phyloP scores from a whole-genome alignment of 2,113 vertebrate species.

The Fukomys damarensis region DNA sequence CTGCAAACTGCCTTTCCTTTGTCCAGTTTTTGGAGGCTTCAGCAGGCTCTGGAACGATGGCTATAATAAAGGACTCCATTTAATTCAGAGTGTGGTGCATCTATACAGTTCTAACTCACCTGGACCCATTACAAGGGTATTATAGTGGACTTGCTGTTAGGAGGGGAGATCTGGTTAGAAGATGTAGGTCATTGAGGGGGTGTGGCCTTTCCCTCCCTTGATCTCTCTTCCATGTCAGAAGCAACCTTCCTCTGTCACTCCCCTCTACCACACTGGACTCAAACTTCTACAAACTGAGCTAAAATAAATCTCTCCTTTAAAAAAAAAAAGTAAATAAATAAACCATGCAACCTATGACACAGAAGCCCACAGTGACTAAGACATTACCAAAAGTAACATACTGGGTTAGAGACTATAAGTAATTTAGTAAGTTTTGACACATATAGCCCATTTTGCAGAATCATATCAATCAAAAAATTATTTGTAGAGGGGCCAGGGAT shows the following conservation, averaged over 20 bases:
- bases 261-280: neutral
- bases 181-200: neutral
- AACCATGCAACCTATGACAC: neutral
- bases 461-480: neutral
- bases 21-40: too few relatives aligned
- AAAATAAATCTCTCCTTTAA: neutral
- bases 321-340: neutral
- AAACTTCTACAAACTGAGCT: neutral
- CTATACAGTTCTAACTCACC: too few relatives aligned
- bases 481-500: neutral
- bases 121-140: too few relatives aligned
- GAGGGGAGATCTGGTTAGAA: neutral
- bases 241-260: neutral
- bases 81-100: too few relatives aligned
- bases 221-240: neutral
- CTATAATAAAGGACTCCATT: too few relatives aligned
- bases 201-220: neutral
- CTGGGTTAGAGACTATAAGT: neutral
- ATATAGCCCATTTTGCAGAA: neutral
- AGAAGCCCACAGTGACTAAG: neutral
- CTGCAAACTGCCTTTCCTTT: too few relatives aligned
- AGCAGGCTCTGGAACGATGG: too few relatives aligned
- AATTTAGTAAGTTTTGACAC: neutral
- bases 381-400: neutral
- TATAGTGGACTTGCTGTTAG: neutral